Base-by-base conservation (phyloP, 2,797 vertebrate genomes). In the Sebastes trivittatus region DNA sequence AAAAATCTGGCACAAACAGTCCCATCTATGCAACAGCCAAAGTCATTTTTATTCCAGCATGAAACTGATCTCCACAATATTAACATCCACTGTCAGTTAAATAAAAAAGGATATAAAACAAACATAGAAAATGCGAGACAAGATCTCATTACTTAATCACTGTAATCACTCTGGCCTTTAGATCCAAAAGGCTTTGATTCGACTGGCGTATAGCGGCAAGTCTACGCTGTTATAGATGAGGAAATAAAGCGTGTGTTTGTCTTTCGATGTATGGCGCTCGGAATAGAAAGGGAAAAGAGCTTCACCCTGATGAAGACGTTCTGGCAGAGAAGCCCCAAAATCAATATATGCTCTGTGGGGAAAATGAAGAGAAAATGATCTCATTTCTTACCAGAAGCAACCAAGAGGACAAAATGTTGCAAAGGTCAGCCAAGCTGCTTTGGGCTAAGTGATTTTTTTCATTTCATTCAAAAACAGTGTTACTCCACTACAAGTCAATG, bases 41-140 rank as follows among this genome's bases (percentile, higher is more conserved):
- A 81, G 18, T 78, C 25, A n/a, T 75, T 89, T 92, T 92, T 94
- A 93, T 92, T 94, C 83, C 87, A 88, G 80, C 84, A 64, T 89
- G 78, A 87, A 90, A 89, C 88, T 82, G 75, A 89, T 90, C 77
- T 86, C 87, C 82, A 92, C 89, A 87, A 86, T 63, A 87, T 88
- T 72, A 78, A 92, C 81, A 94, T 77, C 82, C 78, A 86, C 61
- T 85, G 80, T 88, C 79, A 82, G 83, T 89, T 91, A 89, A 93
- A 94, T 94, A 87, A 92, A 93, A 93, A 87, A 84, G 72, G 38
- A 80, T 87, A 93, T 55, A 93, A 87, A 91, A 89, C 84, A 92
- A 92, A 92, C 73, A 76, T 92, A 87, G 79, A 90, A 95, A 93
- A 89, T 54, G 74, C 11, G 30, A 82, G 81, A 78, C 72, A 82